Conservation (phyloP, 2,888 invertebrate species). For the Tachystola acroxantha region DNA sequence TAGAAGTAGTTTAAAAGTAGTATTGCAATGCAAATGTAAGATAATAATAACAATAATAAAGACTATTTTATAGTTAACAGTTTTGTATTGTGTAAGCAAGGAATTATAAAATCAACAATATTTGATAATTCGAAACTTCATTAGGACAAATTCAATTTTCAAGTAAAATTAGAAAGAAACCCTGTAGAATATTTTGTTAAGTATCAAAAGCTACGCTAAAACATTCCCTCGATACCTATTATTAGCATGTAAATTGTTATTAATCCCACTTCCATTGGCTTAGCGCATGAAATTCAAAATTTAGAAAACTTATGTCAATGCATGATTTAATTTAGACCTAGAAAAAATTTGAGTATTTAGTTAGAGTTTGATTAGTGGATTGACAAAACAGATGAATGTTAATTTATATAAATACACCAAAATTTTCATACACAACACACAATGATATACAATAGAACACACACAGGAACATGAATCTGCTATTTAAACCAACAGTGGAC, state of each 20-base stretch:
- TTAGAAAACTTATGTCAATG: conserved; percentile 2
- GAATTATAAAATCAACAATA: too few relatives aligned
- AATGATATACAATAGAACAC: conserved; percentile 23
- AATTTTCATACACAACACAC: conserved; percentile 15
- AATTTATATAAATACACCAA: conserved; percentile 3
- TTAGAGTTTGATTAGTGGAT: neutral
- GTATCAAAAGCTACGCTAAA: too few relatives aligned
- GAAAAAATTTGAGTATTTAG: neutral
- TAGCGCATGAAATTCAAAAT: conserved; percentile 21
- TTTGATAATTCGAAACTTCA: too few relatives aligned
- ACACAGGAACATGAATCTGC: conserved; percentile 39
- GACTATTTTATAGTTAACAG: too few relatives aligned
- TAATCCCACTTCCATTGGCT: conserved; percentile 22
- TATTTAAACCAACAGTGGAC: conserved; percentile 48
- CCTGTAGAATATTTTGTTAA: too few relatives aligned
- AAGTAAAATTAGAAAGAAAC: too few relatives aligned
- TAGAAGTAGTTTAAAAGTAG: conserved; percentile 7
- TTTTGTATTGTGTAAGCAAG: too few relatives aligned
- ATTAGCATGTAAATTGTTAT: conserved; percentile 14
- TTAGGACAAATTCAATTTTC: too few relatives aligned
- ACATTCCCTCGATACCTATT: too few relatives aligned
- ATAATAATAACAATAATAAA: too few relatives aligned
- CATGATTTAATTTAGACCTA: neutral
- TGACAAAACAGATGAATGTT: neutral
- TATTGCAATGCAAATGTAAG: conserved; percentile 20